Evolutionary conservation across 2,888 invertebrate genomes (phyloP).

Genomic region (Amphipyra tragopoginis): DNA sequence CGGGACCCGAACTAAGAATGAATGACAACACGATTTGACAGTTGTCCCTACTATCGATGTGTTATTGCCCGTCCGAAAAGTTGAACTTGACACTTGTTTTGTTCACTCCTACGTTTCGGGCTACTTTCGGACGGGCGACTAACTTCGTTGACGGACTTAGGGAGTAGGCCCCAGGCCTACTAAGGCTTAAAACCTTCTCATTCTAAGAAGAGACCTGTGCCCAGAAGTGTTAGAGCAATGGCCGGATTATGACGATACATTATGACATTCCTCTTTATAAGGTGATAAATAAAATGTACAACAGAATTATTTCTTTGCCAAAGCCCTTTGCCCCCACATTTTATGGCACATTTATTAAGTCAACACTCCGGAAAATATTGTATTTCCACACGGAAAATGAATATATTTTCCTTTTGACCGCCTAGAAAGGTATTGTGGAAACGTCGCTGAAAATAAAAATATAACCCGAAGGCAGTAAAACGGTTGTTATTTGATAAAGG

Average conservation of each 20-base stretch:
- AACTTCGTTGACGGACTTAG: too few species aligned
- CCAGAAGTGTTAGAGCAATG: too few species aligned
- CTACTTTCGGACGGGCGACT: too few species aligned
- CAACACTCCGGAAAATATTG: slow-evolving; percentile 28
- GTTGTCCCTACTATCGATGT: too few species aligned
- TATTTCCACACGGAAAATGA: slow-evolving; percentile 29
- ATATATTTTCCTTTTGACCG: slow-evolving; percentile 15
- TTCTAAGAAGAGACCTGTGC: too few species aligned
- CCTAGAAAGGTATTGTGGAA: slow-evolving; percentile 15
- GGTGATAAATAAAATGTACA: neutral
- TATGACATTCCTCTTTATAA: neutral
- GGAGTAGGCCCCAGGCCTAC: too few species aligned
- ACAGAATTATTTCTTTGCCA: neutral
- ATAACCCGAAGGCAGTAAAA: slow-evolving; percentile 7
- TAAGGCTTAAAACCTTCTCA: too few species aligned
- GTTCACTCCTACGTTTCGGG: too few species aligned
- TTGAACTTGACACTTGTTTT: too few species aligned
- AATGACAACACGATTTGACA: too few species aligned
- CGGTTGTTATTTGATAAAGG: slow-evolving; percentile 32
- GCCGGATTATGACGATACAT: neutral
- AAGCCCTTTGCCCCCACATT: slow-evolving; percentile 1
- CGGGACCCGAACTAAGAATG: too few species aligned
- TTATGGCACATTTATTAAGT: slow-evolving; percentile 25
- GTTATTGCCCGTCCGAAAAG: too few species aligned
- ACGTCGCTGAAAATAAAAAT: slow-evolving; percentile 17